Conservation (phyloP, 1,140 invertebrate species). For the Eubasilissa regina region DNA sequence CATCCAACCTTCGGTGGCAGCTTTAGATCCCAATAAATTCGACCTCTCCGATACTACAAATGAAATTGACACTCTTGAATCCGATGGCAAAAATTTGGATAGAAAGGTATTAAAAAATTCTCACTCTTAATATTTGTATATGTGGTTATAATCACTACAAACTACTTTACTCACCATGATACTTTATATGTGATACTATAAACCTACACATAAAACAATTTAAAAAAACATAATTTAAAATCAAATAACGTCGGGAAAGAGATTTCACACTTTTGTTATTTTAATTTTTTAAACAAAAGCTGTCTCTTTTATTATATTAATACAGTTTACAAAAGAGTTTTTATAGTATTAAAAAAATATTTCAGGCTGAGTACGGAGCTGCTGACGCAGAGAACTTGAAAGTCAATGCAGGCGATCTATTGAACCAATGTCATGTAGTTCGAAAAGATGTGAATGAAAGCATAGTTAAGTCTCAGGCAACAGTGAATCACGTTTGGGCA, state of each 20-base stretch:
- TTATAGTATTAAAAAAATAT: neutral
- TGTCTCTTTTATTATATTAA: too few species aligned
- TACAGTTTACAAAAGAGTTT: too few species aligned
- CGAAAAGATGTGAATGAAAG: conserved; percentile 71
- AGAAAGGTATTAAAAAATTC: conserved; percentile 68
- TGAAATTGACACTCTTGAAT: conserved; percentile 74
- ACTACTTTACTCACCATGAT: too few species aligned
- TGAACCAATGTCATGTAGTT: conserved; percentile 73
- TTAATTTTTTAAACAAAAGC: too few species aligned
- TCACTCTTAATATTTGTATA: too few species aligned
- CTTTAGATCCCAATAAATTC: conserved; percentile 77
- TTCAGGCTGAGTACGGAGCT: conserved; percentile 70
- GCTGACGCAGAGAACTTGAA: conserved; percentile 72
- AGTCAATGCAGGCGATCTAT: conserved; percentile 71
- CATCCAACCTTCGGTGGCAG: conserved; percentile 77
- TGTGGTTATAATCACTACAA: too few species aligned
- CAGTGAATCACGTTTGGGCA: conserved; percentile 78
- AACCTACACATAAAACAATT: too few species aligned
- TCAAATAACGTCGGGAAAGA: too few species aligned
- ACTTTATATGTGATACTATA: too few species aligned
- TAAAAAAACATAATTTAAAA: too few species aligned
- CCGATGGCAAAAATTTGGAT: conserved; percentile 73
- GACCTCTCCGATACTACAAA: conserved; percentile 76
- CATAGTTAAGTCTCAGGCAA: conserved; percentile 71
- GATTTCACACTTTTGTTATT: too few species aligned